Evolutionary conservation across 2,888 invertebrate genomes (phyloP).

Genomic region (Ditylenchus weischeri): DNA sequence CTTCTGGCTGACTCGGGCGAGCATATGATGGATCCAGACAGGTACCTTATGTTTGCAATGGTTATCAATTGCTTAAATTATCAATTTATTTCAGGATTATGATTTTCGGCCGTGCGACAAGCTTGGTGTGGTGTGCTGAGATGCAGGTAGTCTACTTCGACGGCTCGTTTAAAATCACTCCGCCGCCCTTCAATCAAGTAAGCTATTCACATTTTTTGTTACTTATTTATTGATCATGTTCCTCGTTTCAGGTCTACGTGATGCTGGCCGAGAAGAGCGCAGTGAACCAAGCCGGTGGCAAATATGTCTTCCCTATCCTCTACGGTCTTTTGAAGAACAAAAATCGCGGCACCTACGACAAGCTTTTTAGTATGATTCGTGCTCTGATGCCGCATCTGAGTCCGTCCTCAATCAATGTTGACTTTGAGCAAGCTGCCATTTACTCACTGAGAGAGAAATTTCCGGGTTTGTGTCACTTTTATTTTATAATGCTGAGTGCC

Average conservation of each 20-base stretch:
- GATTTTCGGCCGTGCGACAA: constrained; percentile 17
- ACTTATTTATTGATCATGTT: neutral
- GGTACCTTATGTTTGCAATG: constrained; percentile 5
- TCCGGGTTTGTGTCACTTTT: no score
- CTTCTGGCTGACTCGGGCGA: constrained; percentile 18
- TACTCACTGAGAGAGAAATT: no score
- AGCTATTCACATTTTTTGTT: neutral
- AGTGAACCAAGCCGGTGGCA: neutral
- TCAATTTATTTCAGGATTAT: constrained; percentile 20
- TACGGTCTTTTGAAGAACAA: constrained; percentile 14
- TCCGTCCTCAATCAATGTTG: no score
- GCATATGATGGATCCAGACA: constrained; percentile 10
- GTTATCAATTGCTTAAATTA: no score
- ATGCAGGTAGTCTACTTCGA: constrained; percentile 21
- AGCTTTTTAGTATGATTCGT: no score
- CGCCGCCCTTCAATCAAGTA: constrained; percentile 24
- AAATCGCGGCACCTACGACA: constrained; percentile 13
- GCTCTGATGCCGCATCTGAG: no score
- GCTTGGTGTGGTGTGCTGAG: constrained; percentile 13
- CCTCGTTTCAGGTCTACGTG: neutral
- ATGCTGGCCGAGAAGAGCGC: no score
- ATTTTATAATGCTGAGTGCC: no score
- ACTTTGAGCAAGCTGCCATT: no score
- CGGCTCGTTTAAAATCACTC: constrained; percentile 21
- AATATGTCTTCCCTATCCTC: constrained; percentile 15